Base-by-base conservation (phyloP, 2,113 vertebrate species). In the Scatophagus argus region DNA sequence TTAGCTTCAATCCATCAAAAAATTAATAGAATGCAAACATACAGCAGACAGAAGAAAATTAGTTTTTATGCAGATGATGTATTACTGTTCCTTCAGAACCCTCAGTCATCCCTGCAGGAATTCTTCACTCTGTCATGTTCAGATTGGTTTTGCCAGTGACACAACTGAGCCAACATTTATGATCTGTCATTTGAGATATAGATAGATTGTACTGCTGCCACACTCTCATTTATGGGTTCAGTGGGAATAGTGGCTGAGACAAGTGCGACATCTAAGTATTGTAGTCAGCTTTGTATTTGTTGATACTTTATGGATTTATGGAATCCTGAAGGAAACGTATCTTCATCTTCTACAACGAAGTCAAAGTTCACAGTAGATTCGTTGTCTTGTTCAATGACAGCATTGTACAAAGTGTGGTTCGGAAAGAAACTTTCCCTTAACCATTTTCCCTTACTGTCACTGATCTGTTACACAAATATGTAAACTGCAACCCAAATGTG, bases 401-500 rank as follows among this genome's bases (percentile, higher is more conserved):
- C 4, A 39, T 36, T 32, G 21, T 39, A 5, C 13, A 39, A 32
- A 8, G 19, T 32, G 32, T 8, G 41, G 16, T n/a, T 2, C 11
- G n/a, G 6, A 41, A 61, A 61, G 27, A 68, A 64, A 32, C 1
- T 3, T n/a, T 61, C 31, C 23, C 4, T 23, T 14, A 46, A 21
- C 6, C 19, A 16, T 36, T 74, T 7, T 31, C 14, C 32, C 34
- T 25, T 51, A 25, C 19, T 31, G 13, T 31, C 19, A 8, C 72
- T 63, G 25, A 59, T 65, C 56, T 38, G 14, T 54, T 58, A 17
- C 58, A 81, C 51, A 72, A 79, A 71, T 41, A 84, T 61, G 39
- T 51, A 39, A 81, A 78, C 39, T 43, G 39, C 34, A 68, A 27
- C 46, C 16, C 43, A 79, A 72, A 79, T 76, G 62, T 76, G 32